Conservation (phyloP, 2,797 vertebrate species). For the Petrocephalus sullivani region DNA sequence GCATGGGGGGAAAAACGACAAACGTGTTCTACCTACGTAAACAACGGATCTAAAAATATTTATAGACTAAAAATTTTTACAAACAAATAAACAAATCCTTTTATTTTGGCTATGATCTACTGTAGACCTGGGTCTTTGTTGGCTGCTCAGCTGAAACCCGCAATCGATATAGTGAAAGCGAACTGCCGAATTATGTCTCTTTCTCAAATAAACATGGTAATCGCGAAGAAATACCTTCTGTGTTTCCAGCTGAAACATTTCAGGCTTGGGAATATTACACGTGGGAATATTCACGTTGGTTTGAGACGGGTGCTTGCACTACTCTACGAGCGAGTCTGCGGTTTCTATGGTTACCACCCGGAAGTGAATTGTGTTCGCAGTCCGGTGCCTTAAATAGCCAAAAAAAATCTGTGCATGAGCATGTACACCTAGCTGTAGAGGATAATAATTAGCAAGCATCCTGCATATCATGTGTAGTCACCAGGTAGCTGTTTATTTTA, state of each 20-base stretch:
- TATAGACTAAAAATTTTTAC: neutral
- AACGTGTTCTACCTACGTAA: neutral
- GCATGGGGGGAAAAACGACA: neutral
- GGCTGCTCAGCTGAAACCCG: neutral
- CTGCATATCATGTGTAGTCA: neutral
- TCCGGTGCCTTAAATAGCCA: neutral
- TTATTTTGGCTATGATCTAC: neutral
- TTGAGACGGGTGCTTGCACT: neutral
- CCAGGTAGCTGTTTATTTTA: neutral
- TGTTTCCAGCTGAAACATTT: neutral
- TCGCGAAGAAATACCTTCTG: neutral
- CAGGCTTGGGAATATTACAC: neutral
- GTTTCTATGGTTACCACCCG: slow-evolving; percentile 62
- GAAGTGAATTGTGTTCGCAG: slow-evolving; percentile 33
- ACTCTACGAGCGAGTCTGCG: slow-evolving; percentile 42
- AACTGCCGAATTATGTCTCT: neutral
- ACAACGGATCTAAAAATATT: neutral
- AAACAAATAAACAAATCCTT: neutral
- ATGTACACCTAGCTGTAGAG: neutral
- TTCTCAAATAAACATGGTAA: neutral
- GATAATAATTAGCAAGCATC: slow-evolving; percentile 40
- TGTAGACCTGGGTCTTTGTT: neutral
- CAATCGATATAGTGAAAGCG: neutral
- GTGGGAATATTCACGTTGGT: neutral
- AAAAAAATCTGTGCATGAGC: slow-evolving; percentile 16